phyloP scores from a whole-genome alignment of 2,797 vertebrate species.

The Dendrocincla tyrannina region DNA sequence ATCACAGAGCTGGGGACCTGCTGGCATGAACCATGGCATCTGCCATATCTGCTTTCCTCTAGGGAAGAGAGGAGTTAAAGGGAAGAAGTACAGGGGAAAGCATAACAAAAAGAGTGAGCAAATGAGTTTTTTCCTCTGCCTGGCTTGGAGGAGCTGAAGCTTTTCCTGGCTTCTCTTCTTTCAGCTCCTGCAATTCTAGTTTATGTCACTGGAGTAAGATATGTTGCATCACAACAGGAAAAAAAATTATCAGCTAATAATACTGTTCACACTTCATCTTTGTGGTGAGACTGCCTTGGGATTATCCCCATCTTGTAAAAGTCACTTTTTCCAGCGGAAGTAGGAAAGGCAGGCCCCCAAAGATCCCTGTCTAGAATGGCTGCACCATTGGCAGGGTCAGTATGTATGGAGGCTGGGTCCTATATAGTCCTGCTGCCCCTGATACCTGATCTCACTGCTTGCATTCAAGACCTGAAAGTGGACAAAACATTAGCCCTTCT shows the following conservation, averaged over 20 bases:
- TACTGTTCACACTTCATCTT: background rate
- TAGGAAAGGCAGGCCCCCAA: background rate
- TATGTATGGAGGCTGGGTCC: accelerated
- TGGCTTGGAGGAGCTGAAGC: background rate
- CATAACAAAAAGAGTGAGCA: background rate
- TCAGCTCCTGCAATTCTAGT: background rate
- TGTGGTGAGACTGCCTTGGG: background rate
- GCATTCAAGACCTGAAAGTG: background rate
- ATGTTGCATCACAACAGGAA: background rate
- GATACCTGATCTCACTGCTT: background rate
- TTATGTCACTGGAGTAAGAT: background rate
- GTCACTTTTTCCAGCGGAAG: background rate
- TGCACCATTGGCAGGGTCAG: background rate
- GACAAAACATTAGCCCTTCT: background rate
- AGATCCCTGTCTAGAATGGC: background rate
- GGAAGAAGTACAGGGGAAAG: background rate
- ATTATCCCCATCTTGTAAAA: background rate
- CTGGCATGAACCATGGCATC: background rate
- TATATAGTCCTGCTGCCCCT: background rate
- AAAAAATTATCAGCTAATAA: background rate
- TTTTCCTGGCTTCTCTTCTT: background rate
- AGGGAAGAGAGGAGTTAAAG: background rate
- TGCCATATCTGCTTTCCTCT: background rate
- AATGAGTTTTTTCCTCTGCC: background rate
- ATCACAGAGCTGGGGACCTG: accelerated